Evolutionary conservation across 2,797 vertebrate species (phyloP).

Genomic region (Anabas testudineus): DNA sequence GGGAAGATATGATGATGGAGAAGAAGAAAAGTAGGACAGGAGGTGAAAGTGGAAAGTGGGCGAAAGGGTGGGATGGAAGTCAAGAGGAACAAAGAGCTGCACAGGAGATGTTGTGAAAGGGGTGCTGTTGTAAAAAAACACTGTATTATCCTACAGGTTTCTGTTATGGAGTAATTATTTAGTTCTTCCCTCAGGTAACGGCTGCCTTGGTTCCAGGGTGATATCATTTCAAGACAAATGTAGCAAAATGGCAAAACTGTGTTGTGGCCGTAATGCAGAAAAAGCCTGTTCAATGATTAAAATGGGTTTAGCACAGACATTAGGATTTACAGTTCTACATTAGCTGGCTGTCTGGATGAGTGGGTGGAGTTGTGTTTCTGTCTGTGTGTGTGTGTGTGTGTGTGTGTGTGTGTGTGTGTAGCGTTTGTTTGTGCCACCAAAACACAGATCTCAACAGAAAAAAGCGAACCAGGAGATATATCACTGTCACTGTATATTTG

Average conservation of each 20-base stretch:
- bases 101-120: neutral
- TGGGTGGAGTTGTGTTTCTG: conserved; percentile 26
- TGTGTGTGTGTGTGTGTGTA: conserved; percentile 8
- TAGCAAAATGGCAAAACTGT: conserved; percentile 21
- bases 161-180: neutral
- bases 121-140: neutral
- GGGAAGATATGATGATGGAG: neutral
- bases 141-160: neutral
- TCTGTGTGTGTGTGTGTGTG: conserved; percentile 9
- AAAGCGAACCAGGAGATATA: conserved; percentile 1
- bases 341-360: conserved; percentile 27
- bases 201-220: conserved; percentile 3
- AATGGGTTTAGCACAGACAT: conserved; percentile 24
- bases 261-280: conserved; percentile 19
- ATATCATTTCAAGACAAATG: neutral
- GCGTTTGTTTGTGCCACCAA: neutral
- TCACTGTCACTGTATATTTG: neutral
- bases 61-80: neutral
- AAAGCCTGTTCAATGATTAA: conserved; percentile 43
- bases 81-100: too few relatives aligned
- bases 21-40: neutral
- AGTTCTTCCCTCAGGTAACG: neutral
- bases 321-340: conserved; percentile 43
- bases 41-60: conserved; percentile 9
- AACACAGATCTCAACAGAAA: neutral